phyloP scores from a whole-genome alignment of 2,888 invertebrate species.

The Erannis defoliaria region DNA sequence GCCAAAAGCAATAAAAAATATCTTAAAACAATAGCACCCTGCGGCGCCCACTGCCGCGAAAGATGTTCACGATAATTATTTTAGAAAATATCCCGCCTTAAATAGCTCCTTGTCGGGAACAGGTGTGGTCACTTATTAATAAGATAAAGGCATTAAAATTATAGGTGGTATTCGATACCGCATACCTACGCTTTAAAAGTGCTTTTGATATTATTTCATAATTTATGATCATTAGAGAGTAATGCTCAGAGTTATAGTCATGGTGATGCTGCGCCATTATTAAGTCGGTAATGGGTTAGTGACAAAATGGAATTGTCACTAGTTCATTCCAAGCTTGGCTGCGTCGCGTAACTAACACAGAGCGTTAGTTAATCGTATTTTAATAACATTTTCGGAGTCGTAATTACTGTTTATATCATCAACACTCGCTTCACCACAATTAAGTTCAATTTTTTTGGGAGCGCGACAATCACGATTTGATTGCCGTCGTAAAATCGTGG shows the following conservation, averaged over 20 bases:
- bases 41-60: conserved; percentile 76
- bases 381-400: conserved; percentile 81
- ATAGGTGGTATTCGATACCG: conserved; percentile 35
- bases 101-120: conserved; percentile 76
- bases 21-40: conserved; percentile 85
- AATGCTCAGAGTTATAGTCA: conserved; percentile 19
- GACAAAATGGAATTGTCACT: conserved; percentile 51
- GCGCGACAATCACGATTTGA: conserved; percentile 84
- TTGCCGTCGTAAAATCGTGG: conserved; percentile 75
- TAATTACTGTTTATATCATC: conserved; percentile 84
- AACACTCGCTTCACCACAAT: conserved; percentile 81
- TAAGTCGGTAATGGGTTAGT: conserved; percentile 32
- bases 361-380: conserved; percentile 80
- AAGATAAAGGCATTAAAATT: conserved; percentile 61
- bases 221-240: conserved; percentile 18
- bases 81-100: conserved; percentile 77
- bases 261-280: conserved; percentile 24
- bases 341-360: conserved; percentile 39
- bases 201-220: conserved; percentile 14
- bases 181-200: conserved; percentile 23
- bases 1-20: conserved; percentile 82
- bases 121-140: conserved; percentile 70
- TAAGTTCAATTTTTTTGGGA: conserved; percentile 78
- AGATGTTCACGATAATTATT: conserved; percentile 84
- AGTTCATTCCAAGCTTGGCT: conserved; percentile 44